A percentile compares a stretch with the other conserved stretches of the same genome.
These are phyloP conservation scores for Pipistrellus kuhlii DNA, from an alignment of 2,797 vertebrate species.

Conservation along the genomic window DNA sequence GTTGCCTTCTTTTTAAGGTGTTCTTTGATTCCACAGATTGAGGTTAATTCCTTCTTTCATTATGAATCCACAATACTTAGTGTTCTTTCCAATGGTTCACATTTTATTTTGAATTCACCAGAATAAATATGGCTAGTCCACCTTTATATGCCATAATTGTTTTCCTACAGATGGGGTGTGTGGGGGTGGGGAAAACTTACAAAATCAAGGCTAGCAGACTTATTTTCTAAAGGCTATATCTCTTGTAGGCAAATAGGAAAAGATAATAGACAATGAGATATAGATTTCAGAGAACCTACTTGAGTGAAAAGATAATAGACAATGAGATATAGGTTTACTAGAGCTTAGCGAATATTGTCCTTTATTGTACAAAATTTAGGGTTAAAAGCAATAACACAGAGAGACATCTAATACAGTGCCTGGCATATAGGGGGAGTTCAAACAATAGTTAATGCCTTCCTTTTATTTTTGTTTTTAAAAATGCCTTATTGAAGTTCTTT, in stretches of 20 bases:
- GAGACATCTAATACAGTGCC: neutral
- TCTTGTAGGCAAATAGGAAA: neutral
- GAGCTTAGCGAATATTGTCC: neutral
- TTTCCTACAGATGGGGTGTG: neutral
- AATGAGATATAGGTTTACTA: neutral
- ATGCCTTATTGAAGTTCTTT: too few species aligned
- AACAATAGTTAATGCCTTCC: neutral
- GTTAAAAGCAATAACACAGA: neutral
- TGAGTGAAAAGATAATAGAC: constrained; percentile 10
- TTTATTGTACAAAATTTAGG: constrained; percentile 31
- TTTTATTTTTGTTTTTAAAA: too few species aligned
- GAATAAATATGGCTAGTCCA: neutral
- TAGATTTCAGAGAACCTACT: neutral
- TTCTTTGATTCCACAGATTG: neutral
- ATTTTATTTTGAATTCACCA: constrained; percentile 27
- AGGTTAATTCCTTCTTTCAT: constrained; percentile 5
- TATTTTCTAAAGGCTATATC: constrained; percentile 6
- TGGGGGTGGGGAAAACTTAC: neutral
- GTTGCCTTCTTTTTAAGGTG: neutral
- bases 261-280: neutral
- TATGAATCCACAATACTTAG: neutral
- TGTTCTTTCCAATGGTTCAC: neutral
- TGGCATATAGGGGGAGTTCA: neutral
- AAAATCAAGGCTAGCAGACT: neutral
- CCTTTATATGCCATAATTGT: neutral